phyloP scores from a whole-genome alignment of 2,113 vertebrate genomes.

The Oxygymnocypris stewartii region DNA sequence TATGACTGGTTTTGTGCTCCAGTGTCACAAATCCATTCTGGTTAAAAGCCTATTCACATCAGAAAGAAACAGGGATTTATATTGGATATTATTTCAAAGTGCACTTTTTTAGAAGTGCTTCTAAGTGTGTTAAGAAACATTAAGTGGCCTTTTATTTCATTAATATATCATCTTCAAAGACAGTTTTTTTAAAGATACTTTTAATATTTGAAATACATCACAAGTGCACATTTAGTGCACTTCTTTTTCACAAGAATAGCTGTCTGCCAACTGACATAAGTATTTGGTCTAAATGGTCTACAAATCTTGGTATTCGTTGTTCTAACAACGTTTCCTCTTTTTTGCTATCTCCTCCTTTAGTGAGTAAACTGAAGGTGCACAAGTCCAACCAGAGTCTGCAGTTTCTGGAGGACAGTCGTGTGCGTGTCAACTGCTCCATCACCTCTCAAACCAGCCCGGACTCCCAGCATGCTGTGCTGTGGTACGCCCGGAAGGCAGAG shows the following conservation, averaged over 20 bases:
- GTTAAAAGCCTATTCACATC: too few relatives aligned
- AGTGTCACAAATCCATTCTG: too few relatives aligned
- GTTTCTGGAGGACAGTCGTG: slow-evolving; percentile 86
- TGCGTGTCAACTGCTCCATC: slow-evolving; percentile 88
- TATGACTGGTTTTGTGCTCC: too few relatives aligned
- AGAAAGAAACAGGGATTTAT: too few relatives aligned
- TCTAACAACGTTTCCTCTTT: slow-evolving; percentile 23
- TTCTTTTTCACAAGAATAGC: neutral
- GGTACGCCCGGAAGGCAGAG: slow-evolving; percentile 83
- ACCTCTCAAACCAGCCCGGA: slow-evolving; percentile 86
- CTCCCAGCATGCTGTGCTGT: slow-evolving; percentile 89
- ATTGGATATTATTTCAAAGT: neutral
- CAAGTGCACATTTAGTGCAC: neutral
- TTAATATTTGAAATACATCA: neutral
- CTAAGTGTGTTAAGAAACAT: too few relatives aligned
- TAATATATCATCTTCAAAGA: too few relatives aligned
- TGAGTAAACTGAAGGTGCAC: slow-evolving; percentile 88
- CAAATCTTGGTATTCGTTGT: slow-evolving; percentile 9
- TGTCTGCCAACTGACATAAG: neutral
- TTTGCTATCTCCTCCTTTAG: slow-evolving; percentile 65
- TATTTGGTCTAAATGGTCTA: neutral
- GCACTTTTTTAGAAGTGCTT: neutral
- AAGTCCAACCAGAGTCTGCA: slow-evolving; percentile 87
- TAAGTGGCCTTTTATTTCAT: neutral
- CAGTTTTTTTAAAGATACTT: neutral